Base-by-base conservation (phyloP, 1,140 invertebrate species). In the Brachionus plicatilis region DNA sequence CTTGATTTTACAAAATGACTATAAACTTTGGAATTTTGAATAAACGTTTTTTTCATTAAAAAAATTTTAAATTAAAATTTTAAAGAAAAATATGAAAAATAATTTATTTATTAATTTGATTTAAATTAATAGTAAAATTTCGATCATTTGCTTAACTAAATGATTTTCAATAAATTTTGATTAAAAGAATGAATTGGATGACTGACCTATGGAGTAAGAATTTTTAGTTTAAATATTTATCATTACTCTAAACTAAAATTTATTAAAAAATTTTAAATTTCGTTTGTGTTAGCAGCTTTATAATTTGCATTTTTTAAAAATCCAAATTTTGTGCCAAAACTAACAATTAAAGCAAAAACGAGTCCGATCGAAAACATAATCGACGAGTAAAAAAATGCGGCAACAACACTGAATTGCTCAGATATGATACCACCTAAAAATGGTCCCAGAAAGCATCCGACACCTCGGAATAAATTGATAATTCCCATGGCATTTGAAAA, bases 401-500 rank as follows among this genome's bases (percentile, higher is more conserved):
- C 79, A n/a, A 82, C 17, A 24, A 24, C 60, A 11, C n/a, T 65
- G 8, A 82, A 82, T 68, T 29, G 66, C 12, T 82, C 79, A 1
- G 53, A 60, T 33, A 82, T 82, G 0, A 50, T 24, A 45, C 79
- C 79, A 12, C 79, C 79, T 27, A 82, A 65, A 33, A 45, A 82
- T 27, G 79, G 79, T 17, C 79, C 79, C 41, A 82, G 24, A 65
- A 82, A 82, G 53, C 79, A 82, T 43, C 79, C 79, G 3, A 82
- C 29, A 0, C 79, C 79, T 82, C 79, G 60, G 12, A 82, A 82
- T 47, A 82, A 82, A 68, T 43, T 82, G n/a, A 82, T 37, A 41
- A 82, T 82, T 29, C 79, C 79, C 79, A 65, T 82, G 9, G 79
- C 79, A 82, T 82, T 82, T 12, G 53, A 65, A 47, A 82, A 82